Percentiles rank a stretch among this genome's conserved stretches.
Conservation (phyloP, 2,888 invertebrate genomes). For the Coronaproctus castanopsis region DNA sequence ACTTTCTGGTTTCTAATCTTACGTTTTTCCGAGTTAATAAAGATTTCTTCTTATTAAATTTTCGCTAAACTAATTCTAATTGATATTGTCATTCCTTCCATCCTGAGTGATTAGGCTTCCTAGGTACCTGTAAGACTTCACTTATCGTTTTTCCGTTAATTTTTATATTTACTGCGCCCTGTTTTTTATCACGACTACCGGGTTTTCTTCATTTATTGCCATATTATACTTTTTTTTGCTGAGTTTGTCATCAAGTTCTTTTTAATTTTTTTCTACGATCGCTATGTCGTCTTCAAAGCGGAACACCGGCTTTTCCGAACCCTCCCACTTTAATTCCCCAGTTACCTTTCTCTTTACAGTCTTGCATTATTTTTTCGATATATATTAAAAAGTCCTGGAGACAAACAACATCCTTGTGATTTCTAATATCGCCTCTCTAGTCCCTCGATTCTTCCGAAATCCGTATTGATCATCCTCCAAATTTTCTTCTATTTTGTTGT, state of each 20-base stretch:
- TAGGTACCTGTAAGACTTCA: background rate
- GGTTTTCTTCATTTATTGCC: background rate
- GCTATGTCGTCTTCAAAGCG: background rate
- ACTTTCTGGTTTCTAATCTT: too few species aligned
- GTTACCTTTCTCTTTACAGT: background rate
- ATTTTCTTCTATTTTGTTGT: background rate
- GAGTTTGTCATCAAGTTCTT: background rate
- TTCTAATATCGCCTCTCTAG: background rate
- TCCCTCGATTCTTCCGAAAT: background rate
- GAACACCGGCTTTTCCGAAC: background rate
- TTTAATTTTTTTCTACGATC: background rate
- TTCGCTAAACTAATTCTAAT: too few species aligned
- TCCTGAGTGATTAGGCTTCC: background rate
- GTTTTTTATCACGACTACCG: background rate
- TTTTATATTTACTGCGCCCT: background rate
- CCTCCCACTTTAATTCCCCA: background rate
- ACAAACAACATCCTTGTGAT: background rate
- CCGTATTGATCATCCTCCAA: background rate
- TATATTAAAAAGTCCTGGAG: background rate
- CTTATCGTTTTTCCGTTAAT: background rate
- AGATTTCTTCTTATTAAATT: too few species aligned
- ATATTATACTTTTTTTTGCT: background rate
- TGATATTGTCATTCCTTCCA: too few species aligned
- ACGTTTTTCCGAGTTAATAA: too few species aligned
- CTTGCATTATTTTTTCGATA: background rate